Evolutionary conservation across 1,140 invertebrate species (phyloP), one percentile per base, ranked within the genome.

Genomic region (Tribolium madens): DNA sequence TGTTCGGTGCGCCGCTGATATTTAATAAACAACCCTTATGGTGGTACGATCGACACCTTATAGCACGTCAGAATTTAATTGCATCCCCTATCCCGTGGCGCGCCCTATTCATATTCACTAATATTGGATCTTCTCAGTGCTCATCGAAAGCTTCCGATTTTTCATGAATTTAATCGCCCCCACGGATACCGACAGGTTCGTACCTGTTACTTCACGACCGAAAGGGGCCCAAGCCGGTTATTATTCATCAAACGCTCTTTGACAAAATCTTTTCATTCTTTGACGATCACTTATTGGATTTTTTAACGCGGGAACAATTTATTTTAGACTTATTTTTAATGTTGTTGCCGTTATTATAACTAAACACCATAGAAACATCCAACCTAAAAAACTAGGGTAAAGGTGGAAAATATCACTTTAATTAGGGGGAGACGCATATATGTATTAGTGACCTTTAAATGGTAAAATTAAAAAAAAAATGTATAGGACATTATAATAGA

Each of bases 141-240:
- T 48, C 68, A 71, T 71, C 68, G 18, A 48, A 12, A 47, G 18
- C 46, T 72, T 48, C 70, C 70, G 46, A 72, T 72, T 72, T 72
- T 72, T 72, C 70, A 72, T 72, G 26, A 72, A 71, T 71, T 71
- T 71, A 71, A 71, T 71, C 70, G 50, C 42, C 53, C 53, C 17
- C 13, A 14, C 13, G 9, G 68, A 47, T n/a, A 42, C 42, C 46
- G 70, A 42, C 42, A 17, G 70, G 48, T 50, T 72, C 50, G 70
- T 72, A 72, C 70, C 70, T 72, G 70, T 72, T 72, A 72, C 70
- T 42, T 42, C 36, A 26, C 21, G 21, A 26, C 21, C 21, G 21
- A 26, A 26, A 26, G 21, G 21, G 21, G 21, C 3, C 21, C 21
- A 26, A 26, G 36, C 4, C 36, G 2, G 5, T 10, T 42, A 42